These are phyloP conservation scores for Phenganax stokvisi DNA, from an alignment of 92 coral and sea anemone species.

Conservation along the genomic window DNA sequence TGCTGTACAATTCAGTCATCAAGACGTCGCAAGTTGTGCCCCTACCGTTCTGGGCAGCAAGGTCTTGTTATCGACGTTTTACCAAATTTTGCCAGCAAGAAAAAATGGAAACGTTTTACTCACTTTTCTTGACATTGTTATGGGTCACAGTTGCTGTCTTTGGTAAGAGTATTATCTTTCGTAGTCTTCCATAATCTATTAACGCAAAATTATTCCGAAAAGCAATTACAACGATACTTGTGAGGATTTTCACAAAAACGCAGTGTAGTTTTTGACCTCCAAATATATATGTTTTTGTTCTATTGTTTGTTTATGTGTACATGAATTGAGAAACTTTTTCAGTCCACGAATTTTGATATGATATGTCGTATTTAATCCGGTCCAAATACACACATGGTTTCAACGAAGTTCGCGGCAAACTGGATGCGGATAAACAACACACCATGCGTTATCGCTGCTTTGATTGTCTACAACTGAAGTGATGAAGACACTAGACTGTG, in stretches of 20 bases:
- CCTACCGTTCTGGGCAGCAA: background rate
- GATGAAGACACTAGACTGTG: too few relatives aligned
- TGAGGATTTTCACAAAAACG: constrained; percentile 7
- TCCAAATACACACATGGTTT: too few relatives aligned
- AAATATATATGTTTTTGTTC: background rate
- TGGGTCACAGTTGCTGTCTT: background rate
- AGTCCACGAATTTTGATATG: too few relatives aligned
- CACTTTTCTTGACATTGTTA: background rate
- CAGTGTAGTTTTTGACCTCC: constrained; percentile 2
- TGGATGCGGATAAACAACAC: too few relatives aligned
- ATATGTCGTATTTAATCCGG: too few relatives aligned
- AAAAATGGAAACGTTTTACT: constrained; percentile 15
- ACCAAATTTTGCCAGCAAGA: background rate
- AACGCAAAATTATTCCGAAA: background rate
- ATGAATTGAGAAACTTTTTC: too few relatives aligned
- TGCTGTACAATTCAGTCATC: background rate
- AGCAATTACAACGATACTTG: constrained; percentile 6
- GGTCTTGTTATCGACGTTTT: background rate
- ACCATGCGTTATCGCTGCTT: too few relatives aligned
- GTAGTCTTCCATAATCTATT: background rate
- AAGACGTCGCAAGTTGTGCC: background rate
- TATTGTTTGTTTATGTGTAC: too few relatives aligned
- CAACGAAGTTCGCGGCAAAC: too few relatives aligned
- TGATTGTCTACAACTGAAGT: too few relatives aligned
- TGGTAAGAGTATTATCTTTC: constrained; percentile 3